Conservation (phyloP, 2,888 invertebrate genomes). For the Rosalia funebris region DNA sequence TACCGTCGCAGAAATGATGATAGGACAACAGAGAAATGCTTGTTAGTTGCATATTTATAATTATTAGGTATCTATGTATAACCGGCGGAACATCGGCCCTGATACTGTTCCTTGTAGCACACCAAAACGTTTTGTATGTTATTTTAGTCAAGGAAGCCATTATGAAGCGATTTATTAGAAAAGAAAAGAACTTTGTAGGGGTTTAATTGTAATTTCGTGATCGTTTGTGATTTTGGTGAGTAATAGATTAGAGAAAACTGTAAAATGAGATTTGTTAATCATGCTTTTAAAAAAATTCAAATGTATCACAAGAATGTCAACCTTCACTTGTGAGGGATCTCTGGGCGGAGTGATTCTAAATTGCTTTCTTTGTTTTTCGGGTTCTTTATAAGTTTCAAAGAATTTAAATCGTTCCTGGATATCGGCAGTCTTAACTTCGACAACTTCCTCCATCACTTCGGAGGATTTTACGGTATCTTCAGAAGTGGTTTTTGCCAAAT, state of each 20-base stretch:
- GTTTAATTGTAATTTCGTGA: not conserved
- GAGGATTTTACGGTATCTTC: conserved; percentile 80
- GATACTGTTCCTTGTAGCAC: conserved; percentile 13
- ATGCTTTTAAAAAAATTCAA: conserved; percentile 30
- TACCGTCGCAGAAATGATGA: not conserved
- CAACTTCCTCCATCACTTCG: conserved; percentile 76
- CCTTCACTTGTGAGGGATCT: conserved; percentile 76
- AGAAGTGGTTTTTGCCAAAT: conserved; percentile 66
- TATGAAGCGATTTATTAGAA: conserved; percentile 17
- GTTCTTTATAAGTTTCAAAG: conserved; percentile 87
- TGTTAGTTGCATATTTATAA: conserved; percentile 17
- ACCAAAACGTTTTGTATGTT: conserved; percentile 18
- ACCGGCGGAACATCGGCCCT: conserved; percentile 1
- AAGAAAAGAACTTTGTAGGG: not conserved
- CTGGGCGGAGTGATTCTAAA: conserved; percentile 91
- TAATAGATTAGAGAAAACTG: conserved; percentile 23
- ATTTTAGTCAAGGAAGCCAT: conserved; percentile 16
- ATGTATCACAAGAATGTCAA: conserved; percentile 49
- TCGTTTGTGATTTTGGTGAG: not conserved
- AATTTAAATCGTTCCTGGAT: conserved; percentile 89
- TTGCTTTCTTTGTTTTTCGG: conserved; percentile 73
- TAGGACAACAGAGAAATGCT: conserved; percentile 22
- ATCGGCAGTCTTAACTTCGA: conserved; percentile 83
- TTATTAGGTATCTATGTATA: not conserved
- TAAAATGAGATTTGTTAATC: conserved; percentile 30